Base-by-base conservation (phyloP, 2,113 vertebrate genomes). In the Aepyceros melampus region DNA sequence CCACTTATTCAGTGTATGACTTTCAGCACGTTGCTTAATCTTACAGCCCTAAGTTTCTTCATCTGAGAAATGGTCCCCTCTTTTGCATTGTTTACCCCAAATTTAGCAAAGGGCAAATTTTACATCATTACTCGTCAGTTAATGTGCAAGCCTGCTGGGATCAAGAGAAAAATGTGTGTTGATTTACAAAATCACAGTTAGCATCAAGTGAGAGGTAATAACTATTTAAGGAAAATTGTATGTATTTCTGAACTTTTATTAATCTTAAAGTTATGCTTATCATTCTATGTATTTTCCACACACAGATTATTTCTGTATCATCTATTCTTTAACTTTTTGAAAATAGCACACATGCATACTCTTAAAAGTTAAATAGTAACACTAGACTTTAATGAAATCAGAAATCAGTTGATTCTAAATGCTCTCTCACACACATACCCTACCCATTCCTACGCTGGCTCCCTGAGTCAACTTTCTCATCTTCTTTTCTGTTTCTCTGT, bases 291-390 rank as follows among this genome's bases (percentile, higher is more conserved):
- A 87, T 96, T 91, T 97, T 87, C 60, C 43, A 56, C 58, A 13
- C 81, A 91, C 27, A 91, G 27, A 95, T 86, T 87, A 60, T 95
- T 90, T 97, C 49, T 94, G 12, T 33, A 84, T 74, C 33, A 49
- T 21, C 1, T 94, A 92, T 40, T 74, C 47, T 74, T 76, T 64
- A 67, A 83, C 94, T 90, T 97, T 87, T 76, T 90, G 47, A 87
- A 95, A 94, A 94, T 78, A 93, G 51, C 10, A 74, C 43, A 89
- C 6, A 58, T 31, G 62, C 19, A 85, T 51, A 64, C 71, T 51
- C 47, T 89, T 93, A 49, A 91, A 96, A 91, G 58, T 87, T 36
- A 78, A 95, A 36, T 31, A 88, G 21, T 53, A 91, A 93, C 14
- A 45, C 15, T 29, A 93, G 51, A 25, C 31, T 93, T 96, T 85